Conservation (phyloP, 2,797 vertebrate species). For the Ptychadena robeensis region DNA sequence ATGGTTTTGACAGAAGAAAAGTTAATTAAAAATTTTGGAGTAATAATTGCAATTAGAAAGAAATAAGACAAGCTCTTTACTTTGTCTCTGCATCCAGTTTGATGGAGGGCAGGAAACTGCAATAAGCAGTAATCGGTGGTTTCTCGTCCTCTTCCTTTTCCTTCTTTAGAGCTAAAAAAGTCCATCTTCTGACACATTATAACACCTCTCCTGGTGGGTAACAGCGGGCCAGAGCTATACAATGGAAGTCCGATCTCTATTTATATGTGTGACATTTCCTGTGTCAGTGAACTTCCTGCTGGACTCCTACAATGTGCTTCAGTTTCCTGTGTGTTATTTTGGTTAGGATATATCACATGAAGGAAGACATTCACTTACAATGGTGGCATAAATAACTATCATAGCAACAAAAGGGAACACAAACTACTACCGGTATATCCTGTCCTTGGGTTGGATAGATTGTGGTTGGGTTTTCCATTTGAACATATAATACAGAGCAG, state of each 20-base stretch:
- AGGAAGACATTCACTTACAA: not conserved
- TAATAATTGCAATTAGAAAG: not conserved
- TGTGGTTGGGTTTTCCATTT: no score
- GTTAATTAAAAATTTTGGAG: no score
- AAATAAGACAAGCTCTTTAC: not conserved
- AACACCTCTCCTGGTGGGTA: not conserved
- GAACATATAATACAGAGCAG: no score
- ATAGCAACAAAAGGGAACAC: not conserved
- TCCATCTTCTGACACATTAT: not conserved
- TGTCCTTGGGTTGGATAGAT: no score
- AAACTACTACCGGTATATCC: not conserved
- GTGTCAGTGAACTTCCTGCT: not conserved
- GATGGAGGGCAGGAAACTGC: not conserved
- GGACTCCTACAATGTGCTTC: not conserved
- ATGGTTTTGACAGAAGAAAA: no score
- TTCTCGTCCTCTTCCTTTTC: conserved; percentile 1
- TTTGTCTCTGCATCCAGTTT: no score
- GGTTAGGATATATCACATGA: not conserved
- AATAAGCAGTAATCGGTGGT: not conserved
- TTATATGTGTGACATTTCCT: not conserved
- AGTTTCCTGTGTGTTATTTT: conserved; percentile 13
- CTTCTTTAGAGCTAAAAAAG: not conserved
- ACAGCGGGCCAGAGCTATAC: not conserved
- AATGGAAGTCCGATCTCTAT: not conserved
- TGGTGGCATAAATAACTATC: not conserved